Evolutionary conservation across 2,797 vertebrate species (phyloP).

Genomic region (Danio jaintianensis): DNA sequence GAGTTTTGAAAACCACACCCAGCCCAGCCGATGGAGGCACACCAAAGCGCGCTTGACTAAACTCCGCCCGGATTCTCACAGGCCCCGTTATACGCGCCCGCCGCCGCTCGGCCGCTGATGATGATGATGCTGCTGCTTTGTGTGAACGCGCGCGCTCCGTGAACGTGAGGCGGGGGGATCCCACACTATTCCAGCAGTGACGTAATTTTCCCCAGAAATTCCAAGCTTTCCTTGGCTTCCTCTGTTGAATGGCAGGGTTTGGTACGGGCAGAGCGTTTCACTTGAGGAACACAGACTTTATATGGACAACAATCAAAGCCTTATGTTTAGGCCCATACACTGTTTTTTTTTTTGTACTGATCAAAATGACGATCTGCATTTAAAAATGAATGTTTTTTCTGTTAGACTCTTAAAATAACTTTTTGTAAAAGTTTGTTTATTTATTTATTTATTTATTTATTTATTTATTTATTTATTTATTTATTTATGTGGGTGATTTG

Average conservation of each 20-base stretch:
- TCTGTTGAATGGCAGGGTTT: neutral
- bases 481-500: too few relatives aligned
- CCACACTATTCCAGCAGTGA: conserved; percentile 33
- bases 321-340: too few relatives aligned
- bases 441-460: too few relatives aligned
- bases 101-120: neutral
- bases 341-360: too few relatives aligned
- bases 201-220: conserved; percentile 41
- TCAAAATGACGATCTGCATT: too few relatives aligned
- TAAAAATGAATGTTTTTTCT: too few relatives aligned
- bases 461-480: too few relatives aligned
- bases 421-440: too few relatives aligned
- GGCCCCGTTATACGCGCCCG: conserved; percentile 58
- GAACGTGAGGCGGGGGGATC: conserved; percentile 45
- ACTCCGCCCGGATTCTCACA: conserved; percentile 71
- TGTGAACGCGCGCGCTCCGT: conserved; percentile 45
- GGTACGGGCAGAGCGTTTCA: conserved; percentile 1
- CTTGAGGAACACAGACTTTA: neutral
- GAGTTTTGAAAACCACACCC: conserved; percentile 83
- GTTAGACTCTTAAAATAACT: too few relatives aligned
- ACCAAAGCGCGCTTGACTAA: conserved; percentile 63
- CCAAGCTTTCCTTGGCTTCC: conserved; percentile 4
- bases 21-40: conserved; percentile 72
- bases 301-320: neutral
- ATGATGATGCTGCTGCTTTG: conserved; percentile 25